Conservation (phyloP, 2,797 vertebrate genomes). For the Karalla daura region DNA sequence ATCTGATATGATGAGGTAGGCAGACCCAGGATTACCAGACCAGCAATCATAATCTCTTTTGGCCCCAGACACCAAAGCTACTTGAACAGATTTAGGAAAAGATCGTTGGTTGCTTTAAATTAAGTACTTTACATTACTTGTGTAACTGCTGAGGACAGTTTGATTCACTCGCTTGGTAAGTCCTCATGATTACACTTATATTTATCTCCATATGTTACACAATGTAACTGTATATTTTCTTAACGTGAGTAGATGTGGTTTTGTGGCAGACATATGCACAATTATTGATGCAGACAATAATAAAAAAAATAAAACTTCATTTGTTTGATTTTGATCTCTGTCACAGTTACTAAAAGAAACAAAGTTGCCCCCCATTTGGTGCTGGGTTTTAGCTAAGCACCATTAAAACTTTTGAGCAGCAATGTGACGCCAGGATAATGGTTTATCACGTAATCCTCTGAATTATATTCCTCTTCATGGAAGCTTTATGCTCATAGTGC, state of each 20-base stretch:
- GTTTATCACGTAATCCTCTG: not conserved
- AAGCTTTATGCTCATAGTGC: not conserved
- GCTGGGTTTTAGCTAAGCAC: not conserved
- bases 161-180: not conserved
- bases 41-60: no score
- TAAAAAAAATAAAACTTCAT: not conserved
- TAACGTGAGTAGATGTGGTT: not conserved
- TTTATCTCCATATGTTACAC: constrained; percentile 11
- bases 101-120: no score
- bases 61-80: no score
- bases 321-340: not conserved
- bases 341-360: not conserved
- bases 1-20: no score
- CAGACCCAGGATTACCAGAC: no score
- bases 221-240: not conserved
- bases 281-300: not conserved
- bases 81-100: no score
- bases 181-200: not conserved
- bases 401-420: constrained; percentile 1
- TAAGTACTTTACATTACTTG: no score
- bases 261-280: constrained; percentile 1
- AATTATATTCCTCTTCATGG: constrained; percentile 4
- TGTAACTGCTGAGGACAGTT: no score
- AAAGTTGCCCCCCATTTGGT: not conserved
- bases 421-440: not conserved